Conservation (phyloP, 2,113 vertebrate genomes). For the Panurus biarmicus region DNA sequence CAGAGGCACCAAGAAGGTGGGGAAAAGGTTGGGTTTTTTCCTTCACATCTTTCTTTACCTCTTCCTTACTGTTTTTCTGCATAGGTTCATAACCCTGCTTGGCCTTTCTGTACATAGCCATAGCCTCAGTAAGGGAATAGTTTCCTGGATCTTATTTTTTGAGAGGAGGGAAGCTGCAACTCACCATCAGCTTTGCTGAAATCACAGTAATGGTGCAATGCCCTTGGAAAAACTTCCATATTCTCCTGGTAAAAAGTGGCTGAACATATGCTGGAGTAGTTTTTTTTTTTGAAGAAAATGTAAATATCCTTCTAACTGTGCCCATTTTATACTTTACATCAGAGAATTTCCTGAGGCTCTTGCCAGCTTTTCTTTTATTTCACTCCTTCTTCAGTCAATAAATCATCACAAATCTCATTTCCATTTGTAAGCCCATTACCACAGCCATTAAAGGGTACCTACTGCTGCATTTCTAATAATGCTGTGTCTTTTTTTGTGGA, state of each 20-base stretch:
- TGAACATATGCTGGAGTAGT: neutral
- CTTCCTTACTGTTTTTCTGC: neutral
- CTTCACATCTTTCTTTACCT: neutral
- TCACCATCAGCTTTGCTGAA: neutral
- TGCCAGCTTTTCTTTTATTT: slow-evolving; percentile 26
- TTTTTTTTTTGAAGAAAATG: neutral
- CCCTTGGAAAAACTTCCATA: neutral
- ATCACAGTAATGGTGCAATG: neutral
- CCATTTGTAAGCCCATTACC: slow-evolving; percentile 7
- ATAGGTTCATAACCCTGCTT: neutral
- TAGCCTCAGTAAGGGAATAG: neutral
- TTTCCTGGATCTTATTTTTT: neutral
- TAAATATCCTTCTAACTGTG: neutral
- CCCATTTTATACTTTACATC: neutral
- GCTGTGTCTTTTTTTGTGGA: neutral
- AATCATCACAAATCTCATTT: slow-evolving; percentile 16
- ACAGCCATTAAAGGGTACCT: neutral
- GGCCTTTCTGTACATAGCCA: neutral
- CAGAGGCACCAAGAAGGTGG: neutral
- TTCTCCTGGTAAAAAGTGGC: neutral
- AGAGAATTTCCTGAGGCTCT: neutral
- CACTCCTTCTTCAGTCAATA: slow-evolving; percentile 7
- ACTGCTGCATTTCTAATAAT: neutral
- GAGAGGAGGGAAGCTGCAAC: neutral
- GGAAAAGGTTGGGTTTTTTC: neutral